Conservation (phyloP, 2,888 invertebrate species). For the Coenonympha arcania region DNA sequence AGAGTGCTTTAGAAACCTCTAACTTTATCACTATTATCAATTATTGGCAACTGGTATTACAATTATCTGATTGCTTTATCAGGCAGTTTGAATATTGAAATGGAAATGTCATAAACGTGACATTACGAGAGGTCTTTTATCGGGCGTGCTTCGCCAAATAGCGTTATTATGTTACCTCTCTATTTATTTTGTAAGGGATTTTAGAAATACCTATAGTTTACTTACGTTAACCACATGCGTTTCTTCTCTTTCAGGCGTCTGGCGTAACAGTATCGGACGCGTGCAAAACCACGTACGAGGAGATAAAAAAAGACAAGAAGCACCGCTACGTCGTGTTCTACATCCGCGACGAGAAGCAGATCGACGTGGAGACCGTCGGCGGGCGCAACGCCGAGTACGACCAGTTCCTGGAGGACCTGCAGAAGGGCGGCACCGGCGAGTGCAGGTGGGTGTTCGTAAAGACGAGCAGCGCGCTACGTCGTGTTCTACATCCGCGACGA, state of each 20-base stretch:
- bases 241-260: slow-evolving; percentile 80
- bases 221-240: too few species aligned
- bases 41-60: background rate
- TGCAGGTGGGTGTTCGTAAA: slow-evolving; percentile 83
- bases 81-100: slow-evolving; percentile 2
- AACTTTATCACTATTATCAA: too few species aligned
- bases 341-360: slow-evolving; percentile 96
- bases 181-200: too few species aligned
- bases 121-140: background rate
- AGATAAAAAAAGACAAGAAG: slow-evolving; percentile 98
- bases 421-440: slow-evolving; percentile 92
- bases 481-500: slow-evolving; percentile 97
- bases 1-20: too few species aligned
- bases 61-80: background rate
- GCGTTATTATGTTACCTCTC: background rate
- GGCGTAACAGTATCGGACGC: slow-evolving; percentile 96
- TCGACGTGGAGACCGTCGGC: slow-evolving; percentile 94
- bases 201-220: too few species aligned
- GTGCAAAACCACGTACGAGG: slow-evolving; percentile 96
- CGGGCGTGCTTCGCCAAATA: background rate
- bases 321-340: slow-evolving; percentile 97
- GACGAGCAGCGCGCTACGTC: slow-evolving; percentile 97
- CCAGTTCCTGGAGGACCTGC: slow-evolving; percentile 93
- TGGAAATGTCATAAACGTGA: slow-evolving; percentile 3
- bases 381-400: slow-evolving; percentile 93